phyloP scores from a whole-genome alignment of 1,140 invertebrate genomes.

The Penaeus japonicus region DNA sequence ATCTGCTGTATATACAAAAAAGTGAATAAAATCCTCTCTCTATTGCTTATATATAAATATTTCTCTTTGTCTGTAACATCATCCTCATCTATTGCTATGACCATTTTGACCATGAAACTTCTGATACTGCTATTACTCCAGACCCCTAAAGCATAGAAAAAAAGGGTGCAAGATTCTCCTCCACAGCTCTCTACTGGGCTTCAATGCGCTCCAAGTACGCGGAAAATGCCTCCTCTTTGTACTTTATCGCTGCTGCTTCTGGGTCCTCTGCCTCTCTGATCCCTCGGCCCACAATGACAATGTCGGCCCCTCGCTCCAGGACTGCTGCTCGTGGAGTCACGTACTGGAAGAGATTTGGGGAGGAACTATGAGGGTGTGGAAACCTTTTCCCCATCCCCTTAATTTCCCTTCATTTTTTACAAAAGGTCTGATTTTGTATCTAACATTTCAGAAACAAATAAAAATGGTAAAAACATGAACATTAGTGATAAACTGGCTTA shows the following conservation, averaged over 20 bases:
- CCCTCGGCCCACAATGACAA: constrained; percentile 93
- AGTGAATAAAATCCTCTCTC: too few relatives aligned
- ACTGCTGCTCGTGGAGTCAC: constrained; percentile 83
- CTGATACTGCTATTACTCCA: too few relatives aligned
- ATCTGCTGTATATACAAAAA: too few relatives aligned
- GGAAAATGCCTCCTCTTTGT: constrained; percentile 78
- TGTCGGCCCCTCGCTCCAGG: constrained; percentile 81
- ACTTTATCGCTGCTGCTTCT: constrained; percentile 72
- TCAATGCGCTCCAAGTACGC: constrained; percentile 70
- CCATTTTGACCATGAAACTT: too few relatives aligned
- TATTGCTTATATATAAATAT: too few relatives aligned
- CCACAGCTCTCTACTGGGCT: background rate
- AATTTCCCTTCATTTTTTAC: too few relatives aligned
- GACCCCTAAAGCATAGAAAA: background rate
- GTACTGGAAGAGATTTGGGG: constrained; percentile 70
- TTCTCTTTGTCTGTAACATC: too few relatives aligned
- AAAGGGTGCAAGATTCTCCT: background rate
- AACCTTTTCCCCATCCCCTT: background rate
- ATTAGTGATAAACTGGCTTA: too few relatives aligned
- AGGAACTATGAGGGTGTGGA: background rate
- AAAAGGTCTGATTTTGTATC: too few relatives aligned
- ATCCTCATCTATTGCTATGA: too few relatives aligned
- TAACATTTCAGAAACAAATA: too few relatives aligned
- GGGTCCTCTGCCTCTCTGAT: constrained; percentile 77
- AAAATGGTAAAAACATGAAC: too few relatives aligned